Percentiles rank a stretch among this genome's conserved stretches.
Evolutionary conservation across 1,140 invertebrate species (phyloP).

Genomic region (Drosophila tropicalis): DNA sequence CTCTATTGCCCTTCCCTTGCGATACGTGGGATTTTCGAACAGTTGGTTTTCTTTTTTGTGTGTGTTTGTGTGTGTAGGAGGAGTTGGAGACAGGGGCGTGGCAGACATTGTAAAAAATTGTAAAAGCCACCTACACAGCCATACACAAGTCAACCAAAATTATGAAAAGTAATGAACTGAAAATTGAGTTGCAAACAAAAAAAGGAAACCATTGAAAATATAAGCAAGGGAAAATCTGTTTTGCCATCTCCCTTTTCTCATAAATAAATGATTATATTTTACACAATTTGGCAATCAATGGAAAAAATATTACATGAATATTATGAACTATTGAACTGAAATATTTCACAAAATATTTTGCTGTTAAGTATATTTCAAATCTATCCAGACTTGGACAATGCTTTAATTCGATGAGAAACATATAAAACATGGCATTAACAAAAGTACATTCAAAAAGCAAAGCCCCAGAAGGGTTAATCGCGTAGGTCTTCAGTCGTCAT

Average conservation of each 20-base stretch:
- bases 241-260: neutral
- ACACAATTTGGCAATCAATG: constrained; percentile 32
- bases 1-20: neutral
- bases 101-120: neutral
- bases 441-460: too few species aligned
- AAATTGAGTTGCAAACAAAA: constrained; percentile 55
- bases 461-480: too few species aligned
- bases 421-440: too few species aligned
- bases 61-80: neutral
- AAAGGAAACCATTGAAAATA: constrained; percentile 4
- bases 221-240: neutral
- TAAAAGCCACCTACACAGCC: constrained; percentile 28
- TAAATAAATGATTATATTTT: constrained; percentile 28
- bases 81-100: neutral
- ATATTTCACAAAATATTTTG: neutral
- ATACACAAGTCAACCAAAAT: constrained; percentile 44
- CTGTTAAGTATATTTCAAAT: too few species aligned
- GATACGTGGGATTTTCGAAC: constrained; percentile 70
- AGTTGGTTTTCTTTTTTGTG: constrained; percentile 49
- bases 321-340: neutral
- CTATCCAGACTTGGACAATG: too few species aligned
- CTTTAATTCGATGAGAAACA: too few species aligned
- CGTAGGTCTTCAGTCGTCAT: too few species aligned
- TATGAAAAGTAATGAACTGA: constrained; percentile 74
- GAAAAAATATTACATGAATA: constrained; percentile 11